Evolutionary conservation across 2,888 invertebrate genomes (phyloP), one percentile per base, ranked within the genome.

Genomic region (Euproctis similis): DNA sequence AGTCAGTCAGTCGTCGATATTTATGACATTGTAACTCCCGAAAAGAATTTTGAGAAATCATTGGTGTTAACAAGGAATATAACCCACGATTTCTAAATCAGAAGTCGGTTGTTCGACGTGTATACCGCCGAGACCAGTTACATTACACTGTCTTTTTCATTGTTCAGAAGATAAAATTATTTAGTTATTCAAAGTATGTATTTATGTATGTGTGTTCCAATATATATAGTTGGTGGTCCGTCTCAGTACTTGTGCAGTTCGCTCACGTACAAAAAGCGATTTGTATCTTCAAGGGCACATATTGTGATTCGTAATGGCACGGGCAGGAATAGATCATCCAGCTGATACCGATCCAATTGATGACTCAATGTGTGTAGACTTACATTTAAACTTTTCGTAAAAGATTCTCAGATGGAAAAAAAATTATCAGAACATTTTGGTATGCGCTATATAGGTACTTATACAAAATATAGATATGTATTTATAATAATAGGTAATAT

Each of bases 221-320:
- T 62, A 64, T 59, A n/a, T n/a, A n/a, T n/a, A n/a, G 57, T 56
- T 57, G 76, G 81, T 81, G 81, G 81, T 80, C 81, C 61, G 54
- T 43, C 44, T 49, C 46, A 56, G 58, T 82, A 73, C 64, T n/a
- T n/a, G n/a, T n/a, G 66, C 72, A 81, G 80, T 80, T 77, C 56
- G 67, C 67, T 44, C 71, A 60, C 51, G 52, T 45, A 41, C 60
- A 37, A 48, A 51, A 45, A 36, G 40, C 52, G 75, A 71, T 77
- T 54, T 49, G n/a, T 66, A 74, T 70, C 74, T 46, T 48, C 81
- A 82, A 82, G 81, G 82, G 66, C 77, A 68, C 55, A 61, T 58
- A 72, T 74, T 73, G 73, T 75, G 67, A 76, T 74, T 76, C 72
- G 72, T 59, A 56, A 62, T 60, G 72, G 71, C 53, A 54, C 50